Base-by-base conservation (phyloP, 35 echinoderm and acorn worm species). In the Acanthaster planci region DNA sequence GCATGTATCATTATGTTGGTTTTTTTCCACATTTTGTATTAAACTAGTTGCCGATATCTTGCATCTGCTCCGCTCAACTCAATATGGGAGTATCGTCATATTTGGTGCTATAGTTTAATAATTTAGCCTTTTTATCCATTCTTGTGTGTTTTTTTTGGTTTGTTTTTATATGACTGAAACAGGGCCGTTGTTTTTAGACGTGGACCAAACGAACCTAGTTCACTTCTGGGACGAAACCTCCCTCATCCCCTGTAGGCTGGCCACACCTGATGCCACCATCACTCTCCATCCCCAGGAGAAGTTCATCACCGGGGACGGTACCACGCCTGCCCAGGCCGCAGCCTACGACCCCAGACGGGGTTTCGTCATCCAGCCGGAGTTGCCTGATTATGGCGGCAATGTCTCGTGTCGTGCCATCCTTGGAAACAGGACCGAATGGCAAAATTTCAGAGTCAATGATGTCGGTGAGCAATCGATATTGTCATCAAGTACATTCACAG, bases 211-310 rank as follows among this genome's bases (percentile, higher is more conserved):
- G 30, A 29, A 72, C 22, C 64, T 72, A 9, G 26, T 31, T 31
- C 64, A 72, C 34, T 72, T 72, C 64, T 30, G 64, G 57, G 64
- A 72, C 64, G 3, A 72, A 9, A 19, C 64, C 34, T 72, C 34
- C 64, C 23, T 72, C 64, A 72, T 72, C 34, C 64, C 64, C 64
- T 72, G 64, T 8, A 19, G 64, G 22, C 26, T 72, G 26, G 34
- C 7, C 64, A 31, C 23, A 0, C 64, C 64, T 26, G 8, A 36
- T 29, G 64, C 64, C 10, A 72, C 64, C 23, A 26, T 72, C 26
- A 72, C 26, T 34, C 23, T 72, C 14, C 30, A n/a, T 19, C 59
- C 59, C 21, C 21, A 0, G 59, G 59, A 67, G 30, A 27, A 19
- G 26, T 47, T 47, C 12, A 26, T 26, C 64, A 21, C 64, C 64